A percentile compares a stretch with the other conserved stretches of the same genome.
Conservation (phyloP, 2,888 invertebrate genomes). For the Phania funesta region DNA sequence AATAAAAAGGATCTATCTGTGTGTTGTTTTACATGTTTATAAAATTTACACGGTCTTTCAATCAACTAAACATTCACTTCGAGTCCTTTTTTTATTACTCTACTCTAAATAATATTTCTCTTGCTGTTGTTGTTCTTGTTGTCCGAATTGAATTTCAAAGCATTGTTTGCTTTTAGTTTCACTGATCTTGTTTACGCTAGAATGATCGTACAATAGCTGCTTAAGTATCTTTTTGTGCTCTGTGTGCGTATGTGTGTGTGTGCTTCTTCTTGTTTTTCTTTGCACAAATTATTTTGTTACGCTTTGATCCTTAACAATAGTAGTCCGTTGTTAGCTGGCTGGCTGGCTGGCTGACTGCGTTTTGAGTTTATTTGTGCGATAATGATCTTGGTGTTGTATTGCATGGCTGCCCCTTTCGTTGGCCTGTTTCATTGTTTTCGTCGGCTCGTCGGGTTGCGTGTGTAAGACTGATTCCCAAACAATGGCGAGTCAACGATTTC, state of each 20-base stretch:
- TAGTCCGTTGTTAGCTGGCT: conserved; percentile 28
- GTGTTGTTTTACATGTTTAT: conserved; percentile 69
- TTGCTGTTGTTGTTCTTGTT: conserved; percentile 9
- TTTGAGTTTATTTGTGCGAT: conserved; percentile 68
- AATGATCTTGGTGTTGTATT: conserved; percentile 71
- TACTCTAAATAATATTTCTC: background rate
- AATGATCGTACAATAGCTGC: conserved; percentile 14
- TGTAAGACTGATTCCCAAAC: conserved; percentile 44
- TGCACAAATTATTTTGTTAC: conserved; percentile 77
- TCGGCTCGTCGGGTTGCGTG: conserved; percentile 23
- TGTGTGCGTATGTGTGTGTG: conserved; percentile 9
- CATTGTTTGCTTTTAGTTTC: conserved; percentile 51
- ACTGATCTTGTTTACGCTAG: conserved; percentile 51
- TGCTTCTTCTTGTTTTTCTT: background rate
- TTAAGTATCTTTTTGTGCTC: background rate
- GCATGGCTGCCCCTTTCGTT: conserved; percentile 37
- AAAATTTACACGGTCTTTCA: conserved; percentile 65
- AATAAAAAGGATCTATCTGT: conserved; percentile 71
- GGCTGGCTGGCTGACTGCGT: no score
- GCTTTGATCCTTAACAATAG: conserved; percentile 69
- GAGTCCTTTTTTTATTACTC: conserved; percentile 45
- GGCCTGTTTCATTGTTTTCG: conserved; percentile 71
- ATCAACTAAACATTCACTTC: conserved; percentile 38
- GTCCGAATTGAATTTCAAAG: conserved; percentile 8
- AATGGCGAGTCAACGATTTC: conserved; percentile 46